Conservation (phyloP, 2,888 invertebrate species). For the Tromatobia lineatoria region DNA sequence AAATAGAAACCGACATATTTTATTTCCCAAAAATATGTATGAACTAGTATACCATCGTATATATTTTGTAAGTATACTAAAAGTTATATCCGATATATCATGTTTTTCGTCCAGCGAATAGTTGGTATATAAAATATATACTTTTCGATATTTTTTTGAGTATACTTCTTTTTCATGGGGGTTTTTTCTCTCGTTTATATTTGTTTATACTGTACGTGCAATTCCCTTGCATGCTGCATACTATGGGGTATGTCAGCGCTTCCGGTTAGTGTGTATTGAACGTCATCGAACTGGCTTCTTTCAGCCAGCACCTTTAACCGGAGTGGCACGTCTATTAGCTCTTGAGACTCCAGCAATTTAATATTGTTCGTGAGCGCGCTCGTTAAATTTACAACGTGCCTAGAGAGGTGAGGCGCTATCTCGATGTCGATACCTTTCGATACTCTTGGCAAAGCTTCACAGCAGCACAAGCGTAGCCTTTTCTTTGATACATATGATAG, state of each 20-base stretch:
- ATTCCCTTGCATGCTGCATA: not conserved
- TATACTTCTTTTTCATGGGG: no score
- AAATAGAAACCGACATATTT: no score
- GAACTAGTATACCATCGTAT: no score
- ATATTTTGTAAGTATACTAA: no score
- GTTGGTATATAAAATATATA: no score
- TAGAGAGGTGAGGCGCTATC: constrained; percentile 25
- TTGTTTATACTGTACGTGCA: not conserved
- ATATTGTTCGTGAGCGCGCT: not conserved
- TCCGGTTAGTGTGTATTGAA: not conserved
- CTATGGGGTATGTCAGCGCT: not conserved
- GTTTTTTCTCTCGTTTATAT: no score
- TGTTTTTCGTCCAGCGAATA: no score
- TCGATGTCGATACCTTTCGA: constrained; percentile 60
- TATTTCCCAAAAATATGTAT: no score
- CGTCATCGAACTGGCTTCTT: constrained; percentile 15
- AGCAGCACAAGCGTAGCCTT: constrained; percentile 9
- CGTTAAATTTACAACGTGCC: constrained; percentile 34
- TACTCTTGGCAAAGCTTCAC: constrained; percentile 26
- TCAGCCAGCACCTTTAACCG: not conserved
- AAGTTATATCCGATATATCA: no score
- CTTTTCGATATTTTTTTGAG: no score
- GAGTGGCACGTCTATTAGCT: constrained; percentile 32
- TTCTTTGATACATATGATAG: constrained; percentile 44
- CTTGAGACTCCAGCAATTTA: constrained; percentile 22